Percentiles rank a stretch among this genome's conserved stretches.
Conservation (phyloP, 2,113 vertebrate species). For the Meleagris gallopavo region DNA sequence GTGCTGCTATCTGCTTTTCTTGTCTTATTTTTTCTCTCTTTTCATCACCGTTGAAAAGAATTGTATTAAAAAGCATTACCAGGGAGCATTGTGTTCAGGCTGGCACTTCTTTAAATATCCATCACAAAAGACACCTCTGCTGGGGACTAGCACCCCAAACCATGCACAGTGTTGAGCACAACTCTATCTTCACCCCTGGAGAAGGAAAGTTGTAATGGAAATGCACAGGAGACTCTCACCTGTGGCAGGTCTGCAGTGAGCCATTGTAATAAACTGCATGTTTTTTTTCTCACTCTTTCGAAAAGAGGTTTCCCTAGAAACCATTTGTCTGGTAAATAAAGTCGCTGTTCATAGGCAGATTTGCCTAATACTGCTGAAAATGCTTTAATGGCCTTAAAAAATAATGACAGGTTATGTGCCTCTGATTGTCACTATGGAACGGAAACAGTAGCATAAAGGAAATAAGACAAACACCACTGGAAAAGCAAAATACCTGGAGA, state of each 20-base stretch:
- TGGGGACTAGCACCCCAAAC: not conserved
- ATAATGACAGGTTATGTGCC: not conserved
- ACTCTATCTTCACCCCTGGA: not conserved
- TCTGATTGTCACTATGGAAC: not conserved
- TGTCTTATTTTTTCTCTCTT: not conserved
- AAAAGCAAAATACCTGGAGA: not conserved
- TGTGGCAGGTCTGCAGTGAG: not conserved
- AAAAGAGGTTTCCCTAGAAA: constrained; percentile 65
- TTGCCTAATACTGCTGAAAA: constrained; percentile 38
- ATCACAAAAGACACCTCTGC: accelerated
- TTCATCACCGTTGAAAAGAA: not conserved
- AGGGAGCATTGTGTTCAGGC: not conserved
- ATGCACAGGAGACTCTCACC: not conserved
- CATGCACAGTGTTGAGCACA: not conserved
- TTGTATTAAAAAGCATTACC: not conserved
- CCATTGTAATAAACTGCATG: not conserved
- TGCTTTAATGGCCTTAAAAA: constrained; percentile 19
- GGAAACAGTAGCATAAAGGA: not conserved
- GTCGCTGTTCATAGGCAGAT: not conserved
- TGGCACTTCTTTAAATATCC: not conserved
- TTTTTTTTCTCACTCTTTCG: constrained; percentile 2
- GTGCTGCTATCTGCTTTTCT: not conserved
- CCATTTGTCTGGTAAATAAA: constrained; percentile 54
- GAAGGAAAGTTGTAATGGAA: not conserved
- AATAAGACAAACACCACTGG: not conserved